phyloP scores from a whole-genome alignment of 2,113 vertebrate genomes.

The Actenoides lindsayi region DNA sequence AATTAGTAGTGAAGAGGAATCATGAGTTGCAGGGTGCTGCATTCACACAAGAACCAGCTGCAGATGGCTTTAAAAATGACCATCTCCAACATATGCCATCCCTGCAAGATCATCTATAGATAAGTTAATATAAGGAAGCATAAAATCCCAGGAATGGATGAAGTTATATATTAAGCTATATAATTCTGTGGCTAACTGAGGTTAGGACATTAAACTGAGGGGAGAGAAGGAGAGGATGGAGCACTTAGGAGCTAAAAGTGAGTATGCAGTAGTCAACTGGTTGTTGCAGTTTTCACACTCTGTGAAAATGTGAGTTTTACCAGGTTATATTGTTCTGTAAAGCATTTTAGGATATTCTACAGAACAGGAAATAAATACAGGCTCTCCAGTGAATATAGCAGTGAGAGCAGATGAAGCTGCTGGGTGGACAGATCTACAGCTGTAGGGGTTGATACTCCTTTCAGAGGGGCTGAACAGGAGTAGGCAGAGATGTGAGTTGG shows the following conservation, averaged over 20 bases:
- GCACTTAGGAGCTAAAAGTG: neutral
- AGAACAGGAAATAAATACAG: neutral
- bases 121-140: constrained; percentile 59
- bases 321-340: neutral
- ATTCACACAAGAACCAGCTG: constrained; percentile 35
- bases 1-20: constrained; percentile 51
- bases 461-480: neutral
- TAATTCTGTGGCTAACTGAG: constrained; percentile 9
- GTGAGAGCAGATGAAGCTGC: neutral
- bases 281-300: neutral
- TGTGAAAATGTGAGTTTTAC: neutral
- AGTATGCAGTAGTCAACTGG: neutral
- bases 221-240: neutral
- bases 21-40: constrained; percentile 1
- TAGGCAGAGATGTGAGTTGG: neutral
- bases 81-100: constrained; percentile 35
- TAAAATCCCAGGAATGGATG: constrained; percentile 27
- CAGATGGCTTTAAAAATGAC: neutral
- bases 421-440: neutral
- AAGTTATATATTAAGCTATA: constrained; percentile 42
- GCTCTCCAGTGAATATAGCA: neutral
- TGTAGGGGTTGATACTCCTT: neutral
- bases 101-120: constrained; percentile 19
- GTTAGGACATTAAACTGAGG: constrained; percentile 3
- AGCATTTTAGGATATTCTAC: neutral